Percentiles rank a stretch among this genome's conserved stretches.
These are phyloP conservation scores for Rallus crepitans DNA, from an alignment of 2,797 vertebrate genomes.

Conservation along the genomic window DNA sequence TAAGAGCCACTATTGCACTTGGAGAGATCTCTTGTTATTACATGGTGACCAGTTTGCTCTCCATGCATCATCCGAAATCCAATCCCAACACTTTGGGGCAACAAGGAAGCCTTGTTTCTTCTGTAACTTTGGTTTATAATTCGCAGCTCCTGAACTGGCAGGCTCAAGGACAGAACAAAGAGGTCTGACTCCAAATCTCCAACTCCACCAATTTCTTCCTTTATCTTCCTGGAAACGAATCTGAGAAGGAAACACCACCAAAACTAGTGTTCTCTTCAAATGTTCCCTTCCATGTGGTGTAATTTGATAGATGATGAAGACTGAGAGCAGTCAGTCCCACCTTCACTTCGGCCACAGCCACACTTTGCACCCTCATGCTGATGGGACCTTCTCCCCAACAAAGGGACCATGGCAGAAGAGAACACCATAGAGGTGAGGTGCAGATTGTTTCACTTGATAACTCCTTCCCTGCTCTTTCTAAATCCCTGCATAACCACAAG, in stretches of 20 bases:
- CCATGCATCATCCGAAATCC: not conserved
- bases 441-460: fast-evolving
- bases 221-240: not conserved
- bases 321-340: not conserved
- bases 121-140: not conserved
- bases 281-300: not conserved
- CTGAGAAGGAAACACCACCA: not conserved
- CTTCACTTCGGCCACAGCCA: not conserved
- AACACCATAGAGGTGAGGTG: fast-evolving
- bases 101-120: not conserved
- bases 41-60: not conserved
- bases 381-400: not conserved
- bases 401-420: not conserved
- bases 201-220: not conserved
- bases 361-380: fast-evolving
- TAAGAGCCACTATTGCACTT: not conserved
- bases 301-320: not conserved
- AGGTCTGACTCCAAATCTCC: not conserved
- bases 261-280: not conserved
- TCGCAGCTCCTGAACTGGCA: not conserved
- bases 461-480: not conserved
- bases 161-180: not conserved
- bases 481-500: not conserved
- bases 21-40: not conserved
- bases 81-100: not conserved